phyloP scores from a whole-genome alignment of 1,140 invertebrate species.

The Rhopalosiphum padi region DNA sequence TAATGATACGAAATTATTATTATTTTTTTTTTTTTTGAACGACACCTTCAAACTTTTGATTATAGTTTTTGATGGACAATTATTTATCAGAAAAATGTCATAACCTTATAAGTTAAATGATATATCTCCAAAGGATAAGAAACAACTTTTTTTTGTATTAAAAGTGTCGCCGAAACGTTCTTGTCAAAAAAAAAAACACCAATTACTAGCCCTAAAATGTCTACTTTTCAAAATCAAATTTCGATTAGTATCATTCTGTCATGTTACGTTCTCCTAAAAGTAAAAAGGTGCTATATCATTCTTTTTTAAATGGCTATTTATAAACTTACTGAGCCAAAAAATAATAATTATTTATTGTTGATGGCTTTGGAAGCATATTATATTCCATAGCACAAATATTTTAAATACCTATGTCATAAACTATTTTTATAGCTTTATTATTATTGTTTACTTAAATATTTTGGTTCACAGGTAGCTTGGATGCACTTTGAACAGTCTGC shows the following conservation, averaged over 20 bases:
- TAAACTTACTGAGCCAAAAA: neutral
- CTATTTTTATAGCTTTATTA: neutral
- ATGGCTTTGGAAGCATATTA: neutral
- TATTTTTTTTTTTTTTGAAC: neutral
- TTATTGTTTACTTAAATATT: slow-evolving; percentile 13
- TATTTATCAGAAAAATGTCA: slow-evolving; percentile 39
- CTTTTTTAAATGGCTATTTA: neutral
- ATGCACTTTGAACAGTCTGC: slow-evolving; percentile 94
- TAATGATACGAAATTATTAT: neutral
- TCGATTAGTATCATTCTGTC: slow-evolving; percentile 14
- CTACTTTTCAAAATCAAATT: neutral
- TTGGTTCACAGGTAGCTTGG: slow-evolving; percentile 82
- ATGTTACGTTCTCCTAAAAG: neutral
- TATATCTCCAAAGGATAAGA: neutral
- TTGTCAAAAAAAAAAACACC: neutral
- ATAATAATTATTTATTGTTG: neutral
- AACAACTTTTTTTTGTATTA: slow-evolving; percentile 23
- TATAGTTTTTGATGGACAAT: slow-evolving; percentile 32
- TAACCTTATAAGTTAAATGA: neutral
- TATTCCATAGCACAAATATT: neutral
- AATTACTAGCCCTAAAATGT: neutral
- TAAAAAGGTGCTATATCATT: slow-evolving; percentile 21
- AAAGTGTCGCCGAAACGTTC: neutral
- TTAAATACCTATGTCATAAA: neutral
- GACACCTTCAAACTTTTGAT: slow-evolving; percentile 35